A percentile compares a stretch with the other conserved stretches of the same genome.
Evolutionary conservation across 1,140 invertebrate species (phyloP).

Genomic region (Aporrectodea caliginosa): DNA sequence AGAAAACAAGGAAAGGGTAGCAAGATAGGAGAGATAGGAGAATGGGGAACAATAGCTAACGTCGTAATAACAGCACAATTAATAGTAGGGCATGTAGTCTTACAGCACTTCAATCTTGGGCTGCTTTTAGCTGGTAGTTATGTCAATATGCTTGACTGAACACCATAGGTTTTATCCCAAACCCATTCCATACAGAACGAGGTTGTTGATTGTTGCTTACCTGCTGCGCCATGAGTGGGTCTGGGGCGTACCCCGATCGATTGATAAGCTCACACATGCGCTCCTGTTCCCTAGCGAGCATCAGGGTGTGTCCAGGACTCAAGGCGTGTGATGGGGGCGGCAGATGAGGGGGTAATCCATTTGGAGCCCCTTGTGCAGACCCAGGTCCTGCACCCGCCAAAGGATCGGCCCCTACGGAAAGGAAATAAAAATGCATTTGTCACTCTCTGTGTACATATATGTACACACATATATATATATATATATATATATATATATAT

Average conservation of each 20-base stretch:
- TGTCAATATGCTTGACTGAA: too few relatives aligned
- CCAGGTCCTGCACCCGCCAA: conserved; percentile 35
- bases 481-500: neutral
- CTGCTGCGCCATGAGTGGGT: conserved; percentile 73
- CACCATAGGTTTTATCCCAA: too few relatives aligned
- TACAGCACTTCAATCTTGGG: too few relatives aligned
- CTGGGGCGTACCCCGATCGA: conserved; percentile 67
- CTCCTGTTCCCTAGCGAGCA: conserved; percentile 46
- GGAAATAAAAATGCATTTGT: neutral
- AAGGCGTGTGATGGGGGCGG: conserved; percentile 52
- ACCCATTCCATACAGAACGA: too few relatives aligned
- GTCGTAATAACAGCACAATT: too few relatives aligned
- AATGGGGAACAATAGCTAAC: too few relatives aligned
- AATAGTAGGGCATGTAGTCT: too few relatives aligned
- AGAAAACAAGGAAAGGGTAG: too few relatives aligned
- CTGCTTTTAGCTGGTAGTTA: too few relatives aligned
- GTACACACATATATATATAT: neutral
- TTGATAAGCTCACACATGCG: conserved; percentile 66
- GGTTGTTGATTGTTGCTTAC: too few relatives aligned
- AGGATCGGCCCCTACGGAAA: conserved; percentile 14
- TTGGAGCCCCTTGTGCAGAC: conserved; percentile 29
- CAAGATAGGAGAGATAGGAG: too few relatives aligned
- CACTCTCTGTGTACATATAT: neutral
- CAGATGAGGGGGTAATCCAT: conserved; percentile 56
- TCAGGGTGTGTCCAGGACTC: conserved; percentile 46